phyloP scores from a whole-genome alignment of 2,888 invertebrate species.

The Andrena camellia region DNA sequence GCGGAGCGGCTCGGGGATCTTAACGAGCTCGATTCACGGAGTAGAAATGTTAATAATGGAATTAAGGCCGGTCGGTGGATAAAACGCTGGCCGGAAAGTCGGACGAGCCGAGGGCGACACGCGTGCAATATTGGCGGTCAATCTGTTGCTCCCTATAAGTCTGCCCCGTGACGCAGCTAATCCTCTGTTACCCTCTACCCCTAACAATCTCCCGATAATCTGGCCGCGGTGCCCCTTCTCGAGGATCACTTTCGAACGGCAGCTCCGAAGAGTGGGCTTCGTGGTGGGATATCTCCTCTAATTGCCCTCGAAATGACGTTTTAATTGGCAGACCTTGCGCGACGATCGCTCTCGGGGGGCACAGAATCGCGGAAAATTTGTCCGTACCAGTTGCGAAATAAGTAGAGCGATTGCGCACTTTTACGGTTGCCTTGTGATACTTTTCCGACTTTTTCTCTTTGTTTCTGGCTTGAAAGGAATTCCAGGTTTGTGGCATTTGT shows the following conservation, averaged over 20 bases:
- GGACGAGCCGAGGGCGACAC: not conserved
- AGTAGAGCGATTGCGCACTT: constrained; percentile 2
- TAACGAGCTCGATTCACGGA: constrained; percentile 7
- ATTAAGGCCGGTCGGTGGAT: not conserved
- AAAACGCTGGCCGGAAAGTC: not conserved
- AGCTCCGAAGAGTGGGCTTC: not conserved
- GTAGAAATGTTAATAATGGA: constrained; percentile 4
- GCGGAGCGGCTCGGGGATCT: not conserved
- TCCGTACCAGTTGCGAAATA: not conserved
- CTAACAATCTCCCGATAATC: not conserved
- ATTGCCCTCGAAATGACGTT: not conserved
- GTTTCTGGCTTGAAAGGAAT: too few species aligned
- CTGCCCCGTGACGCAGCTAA: not conserved
- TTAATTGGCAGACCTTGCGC: not conserved
- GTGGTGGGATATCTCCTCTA: not conserved
- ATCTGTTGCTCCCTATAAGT: constrained; percentile 16
- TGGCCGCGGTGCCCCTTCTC: not conserved
- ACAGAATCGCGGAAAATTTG: not conserved
- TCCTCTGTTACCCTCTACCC: not conserved
- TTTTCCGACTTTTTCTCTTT: too few species aligned
- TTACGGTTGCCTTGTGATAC: not conserved
- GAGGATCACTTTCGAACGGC: not conserved
- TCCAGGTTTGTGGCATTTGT: too few species aligned
- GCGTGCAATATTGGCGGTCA: not conserved
- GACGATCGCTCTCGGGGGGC: not conserved